Evolutionary conservation across 2,888 invertebrate species (phyloP), one percentile per base, ranked within the genome.

Genomic region (Scaptomyza cyrtandrae): DNA sequence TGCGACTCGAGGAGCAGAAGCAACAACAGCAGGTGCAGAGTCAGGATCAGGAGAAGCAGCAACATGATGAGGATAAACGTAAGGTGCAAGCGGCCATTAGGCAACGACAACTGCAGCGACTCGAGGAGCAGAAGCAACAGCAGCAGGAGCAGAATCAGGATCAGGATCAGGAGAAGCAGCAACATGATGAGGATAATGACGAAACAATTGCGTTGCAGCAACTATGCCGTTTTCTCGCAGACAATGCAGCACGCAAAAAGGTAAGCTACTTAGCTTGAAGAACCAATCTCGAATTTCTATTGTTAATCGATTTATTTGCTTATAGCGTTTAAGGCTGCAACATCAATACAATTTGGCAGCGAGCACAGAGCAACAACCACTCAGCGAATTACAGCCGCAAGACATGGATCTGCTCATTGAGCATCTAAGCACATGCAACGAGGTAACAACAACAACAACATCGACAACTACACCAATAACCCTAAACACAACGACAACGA

Each of bases 141-240:
- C 33, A 70, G 11, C 43, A 63, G 19, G 58, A 46, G 24, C 27
- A 53, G 10, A 37, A 41, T 6, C 43, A 57, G 31, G 13, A 57
- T 10, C 33, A 62, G 39, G 39, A 41, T 16, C 39, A 14, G 39
- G 6, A 13, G 10, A 37, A 24, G 19, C n/a, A 52, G 6, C 48
- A 24, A 14, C n/a, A 54, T 10, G 39, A 64, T 0, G 52, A 56
- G 50, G 53, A 69, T 7, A 44, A 53, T 1, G 74, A 70, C 10
- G 68, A 75, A 9, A 77, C 85, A 6, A 63, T 74, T 5, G 72
- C 82, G 44, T 72, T 91, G 54, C 90, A 91, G 57, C 90, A 91
- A 35, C 76, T 91, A 16, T 91, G 90, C 41, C 86, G 88, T 41
- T 89, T 91, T 52, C 76, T 91, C 24, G 89, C 91, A 4, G 91